Percentiles rank a stretch among this genome's conserved stretches.
These are phyloP conservation scores for Acleris emargana DNA, from an alignment of 2,888 invertebrate genomes.

Conservation along the genomic window DNA sequence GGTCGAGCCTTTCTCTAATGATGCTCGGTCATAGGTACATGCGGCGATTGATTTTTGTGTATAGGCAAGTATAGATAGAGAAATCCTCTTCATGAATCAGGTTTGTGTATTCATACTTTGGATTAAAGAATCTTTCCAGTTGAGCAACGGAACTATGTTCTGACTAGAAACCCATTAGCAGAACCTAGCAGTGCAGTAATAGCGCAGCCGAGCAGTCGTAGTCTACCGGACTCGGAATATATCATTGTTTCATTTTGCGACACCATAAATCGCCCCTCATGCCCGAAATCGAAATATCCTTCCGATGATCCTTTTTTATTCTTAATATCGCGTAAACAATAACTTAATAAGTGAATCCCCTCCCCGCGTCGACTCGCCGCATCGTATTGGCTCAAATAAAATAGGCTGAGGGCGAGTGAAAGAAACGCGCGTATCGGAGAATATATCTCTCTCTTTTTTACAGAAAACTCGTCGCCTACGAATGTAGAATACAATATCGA, in stretches of 20 bases:
- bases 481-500: slow-evolving; percentile 81
- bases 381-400: slow-evolving; percentile 75
- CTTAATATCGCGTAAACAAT: slow-evolving; percentile 82
- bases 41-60: too few species aligned
- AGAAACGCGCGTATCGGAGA: slow-evolving; percentile 60
- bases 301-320: slow-evolving; percentile 74
- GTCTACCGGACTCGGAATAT: not conserved
- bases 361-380: slow-evolving; percentile 65
- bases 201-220: too few species aligned
- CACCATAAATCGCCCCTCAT: not conserved
- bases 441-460: slow-evolving; percentile 53
- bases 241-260: not conserved
- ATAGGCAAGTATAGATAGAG: too few species aligned
- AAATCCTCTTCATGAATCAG: too few species aligned
- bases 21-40: too few species aligned
- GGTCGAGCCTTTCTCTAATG: too few species aligned
- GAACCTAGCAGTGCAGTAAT: too few species aligned
- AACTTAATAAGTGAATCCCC: slow-evolving; percentile 80
- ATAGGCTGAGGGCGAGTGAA: slow-evolving; percentile 77
- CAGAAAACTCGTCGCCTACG: slow-evolving; percentile 76
- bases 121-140: too few species aligned
- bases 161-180: too few species aligned
- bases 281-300: slow-evolving; percentile 34
- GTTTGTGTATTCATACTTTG: too few species aligned
- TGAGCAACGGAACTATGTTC: too few species aligned